These are phyloP conservation scores for Brachionus angularis DNA, from an alignment of 1,140 invertebrate species.

Conservation along the genomic window DNA sequence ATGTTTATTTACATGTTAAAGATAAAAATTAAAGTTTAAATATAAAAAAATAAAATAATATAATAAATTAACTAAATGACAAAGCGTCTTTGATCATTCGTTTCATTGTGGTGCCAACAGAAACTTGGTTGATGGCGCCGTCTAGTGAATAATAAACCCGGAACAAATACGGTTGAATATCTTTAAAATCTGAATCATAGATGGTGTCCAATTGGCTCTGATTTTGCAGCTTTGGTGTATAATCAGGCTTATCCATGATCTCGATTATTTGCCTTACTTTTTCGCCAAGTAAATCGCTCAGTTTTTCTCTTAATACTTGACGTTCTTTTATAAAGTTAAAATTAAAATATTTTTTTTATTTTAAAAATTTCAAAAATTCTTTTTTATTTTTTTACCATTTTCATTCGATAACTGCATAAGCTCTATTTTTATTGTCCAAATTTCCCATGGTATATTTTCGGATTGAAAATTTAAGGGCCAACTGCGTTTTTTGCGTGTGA, in stretches of 20 bases:
- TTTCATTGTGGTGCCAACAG: constrained; percentile 70
- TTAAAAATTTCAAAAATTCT: too few relatives aligned
- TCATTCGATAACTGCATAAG: constrained; percentile 77
- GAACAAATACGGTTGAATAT: constrained; percentile 92
- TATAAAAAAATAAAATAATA: not conserved
- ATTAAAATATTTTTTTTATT: too few relatives aligned
- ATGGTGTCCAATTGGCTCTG: constrained; percentile 84
- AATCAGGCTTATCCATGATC: constrained; percentile 88
- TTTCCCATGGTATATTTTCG: constrained; percentile 91
- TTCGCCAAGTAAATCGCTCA: constrained; percentile 83
- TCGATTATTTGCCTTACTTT: constrained; percentile 88
- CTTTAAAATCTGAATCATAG: constrained; percentile 83
- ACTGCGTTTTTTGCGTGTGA: constrained; percentile 78
- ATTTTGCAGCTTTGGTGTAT: constrained; percentile 88
- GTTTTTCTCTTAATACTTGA: constrained; percentile 77
- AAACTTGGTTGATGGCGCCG: constrained; percentile 45
- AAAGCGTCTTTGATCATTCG: constrained; percentile 83
- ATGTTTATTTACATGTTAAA: not conserved
- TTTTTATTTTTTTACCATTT: constrained; percentile 62
- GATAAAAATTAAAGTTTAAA: not conserved
- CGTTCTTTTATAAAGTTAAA: constrained; percentile 64
- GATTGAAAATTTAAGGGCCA: constrained; percentile 70
- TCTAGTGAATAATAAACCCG: constrained; percentile 51
- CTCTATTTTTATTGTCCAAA: constrained; percentile 87
- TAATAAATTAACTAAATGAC: constrained; percentile 57